Conservation (phyloP, 2,113 vertebrate species). For the Delphinapterus leucas region DNA sequence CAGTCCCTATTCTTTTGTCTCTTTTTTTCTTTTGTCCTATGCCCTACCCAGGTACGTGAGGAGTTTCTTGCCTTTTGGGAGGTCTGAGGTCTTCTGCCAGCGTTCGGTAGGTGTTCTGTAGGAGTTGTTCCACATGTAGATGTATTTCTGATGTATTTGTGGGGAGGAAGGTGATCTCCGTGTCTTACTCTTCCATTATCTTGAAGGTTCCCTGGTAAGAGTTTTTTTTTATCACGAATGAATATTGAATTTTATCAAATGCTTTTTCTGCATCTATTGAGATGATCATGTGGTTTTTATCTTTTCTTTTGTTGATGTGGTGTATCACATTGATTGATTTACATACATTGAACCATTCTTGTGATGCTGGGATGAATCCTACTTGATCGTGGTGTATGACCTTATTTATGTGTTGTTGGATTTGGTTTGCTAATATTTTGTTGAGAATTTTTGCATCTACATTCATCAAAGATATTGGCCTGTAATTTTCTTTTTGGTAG, state of each 20-base stretch:
- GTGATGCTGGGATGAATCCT: background rate
- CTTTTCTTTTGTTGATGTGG: background rate
- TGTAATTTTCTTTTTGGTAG: background rate
- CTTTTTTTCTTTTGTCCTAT: too few species aligned
- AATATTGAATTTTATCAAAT: background rate
- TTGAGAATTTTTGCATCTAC: background rate
- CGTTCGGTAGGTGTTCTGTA: too few species aligned
- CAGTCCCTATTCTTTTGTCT: too few species aligned
- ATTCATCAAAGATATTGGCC: background rate
- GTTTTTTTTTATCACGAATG: background rate
- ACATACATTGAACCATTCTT: background rate
- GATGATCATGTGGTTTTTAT: background rate
- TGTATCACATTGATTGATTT: background rate
- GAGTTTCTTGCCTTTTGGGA: too few species aligned
- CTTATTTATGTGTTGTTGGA: background rate
- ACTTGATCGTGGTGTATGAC: background rate
- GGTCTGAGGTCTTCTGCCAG: too few species aligned
- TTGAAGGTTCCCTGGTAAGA: too few species aligned
- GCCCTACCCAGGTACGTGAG: too few species aligned
- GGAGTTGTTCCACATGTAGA: too few species aligned
- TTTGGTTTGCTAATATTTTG: background rate
- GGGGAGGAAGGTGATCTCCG: too few species aligned
- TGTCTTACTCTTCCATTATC: too few species aligned
- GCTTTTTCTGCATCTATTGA: background rate
- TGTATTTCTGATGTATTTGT: too few species aligned